Conservation (phyloP, 2,888 invertebrate species). For the Drosophila ochracea region DNA sequence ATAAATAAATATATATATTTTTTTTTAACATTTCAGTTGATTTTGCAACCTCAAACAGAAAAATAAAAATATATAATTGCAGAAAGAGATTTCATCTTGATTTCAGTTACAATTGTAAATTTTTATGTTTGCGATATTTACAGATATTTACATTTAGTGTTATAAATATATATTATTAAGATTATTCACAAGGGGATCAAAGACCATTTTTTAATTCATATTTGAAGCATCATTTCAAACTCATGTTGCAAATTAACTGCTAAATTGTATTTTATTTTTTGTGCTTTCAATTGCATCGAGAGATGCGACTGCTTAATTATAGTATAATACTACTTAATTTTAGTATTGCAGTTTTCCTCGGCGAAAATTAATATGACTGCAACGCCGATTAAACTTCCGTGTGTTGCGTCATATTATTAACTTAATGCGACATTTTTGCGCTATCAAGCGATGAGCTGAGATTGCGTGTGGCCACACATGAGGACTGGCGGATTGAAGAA, state of each 20-base stretch:
- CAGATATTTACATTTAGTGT: neutral
- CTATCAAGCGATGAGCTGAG: conserved; percentile 13
- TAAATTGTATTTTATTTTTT: neutral
- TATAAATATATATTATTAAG: neutral
- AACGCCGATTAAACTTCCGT: neutral
- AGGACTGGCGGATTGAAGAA: neutral
- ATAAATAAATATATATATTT: neutral
- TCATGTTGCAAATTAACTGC: neutral
- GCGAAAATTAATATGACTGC: neutral
- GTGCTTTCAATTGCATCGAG: too few relatives aligned
- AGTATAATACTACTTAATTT: neutral
- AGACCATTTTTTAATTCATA: fast-evolving
- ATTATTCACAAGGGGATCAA: neutral
- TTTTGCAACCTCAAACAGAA: neutral
- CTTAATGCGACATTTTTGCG: neutral
- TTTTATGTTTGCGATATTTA: neutral
- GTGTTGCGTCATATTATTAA: conserved; percentile 7
- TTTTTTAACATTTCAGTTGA: neutral
- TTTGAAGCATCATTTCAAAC: neutral
- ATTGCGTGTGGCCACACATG: conserved; percentile 8
- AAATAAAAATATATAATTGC: neutral
- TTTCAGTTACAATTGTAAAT: neutral
- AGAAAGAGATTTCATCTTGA: neutral
- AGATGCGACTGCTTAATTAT: neutral
- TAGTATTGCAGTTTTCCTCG: neutral